Base-by-base conservation (phyloP, 2,888 invertebrate genomes). In the Eucriotettix oculatus region DNA sequence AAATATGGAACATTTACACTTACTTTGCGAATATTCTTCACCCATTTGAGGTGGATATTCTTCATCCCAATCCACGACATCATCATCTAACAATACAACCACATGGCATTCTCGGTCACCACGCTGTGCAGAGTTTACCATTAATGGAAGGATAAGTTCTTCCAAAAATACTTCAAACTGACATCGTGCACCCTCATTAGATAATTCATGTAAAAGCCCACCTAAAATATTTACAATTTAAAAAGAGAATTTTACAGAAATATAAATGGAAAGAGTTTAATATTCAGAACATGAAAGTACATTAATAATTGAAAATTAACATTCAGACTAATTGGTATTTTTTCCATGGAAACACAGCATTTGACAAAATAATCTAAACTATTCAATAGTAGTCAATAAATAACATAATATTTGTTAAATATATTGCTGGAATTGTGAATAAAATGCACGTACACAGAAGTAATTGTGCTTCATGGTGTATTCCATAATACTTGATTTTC, bases 31-130 rank as follows among this genome's bases (percentile, higher is more conserved):
- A 74, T 98, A 95, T 76, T 99, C 97, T 71, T 97, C 98, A 10
- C 98, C 98, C 94, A 98, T 98, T 76, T 97, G 97, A 0, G 99
- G 99, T 0, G 99, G 99, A 74, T 94, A 98, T 72, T 98, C 91
- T 70, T 96, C 95, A 71, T 99, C 99, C 99, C 99, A 99, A 70
- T 99, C 99, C 41, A 88, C 84, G 7, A 83, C 84, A 74, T 99
- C 99, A 68, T 99, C 99, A 70, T 99, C 98, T 52, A 95, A 76
- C 54, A 99, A 77, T 9, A 95, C 92, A 29, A 98, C 97, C 62
- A 99, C 90, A 72, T 99, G 98, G 73, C 97, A 97, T 74, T 98
- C 99, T 10, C 97, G 79, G 74, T 99, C 99, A 0, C 99, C 99
- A 60, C 93, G 81, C 76, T 95, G 84, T 0, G 91, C 92, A 0